Evolutionary conservation across 2,797 vertebrate species (phyloP).

Genomic region (Mormyrus hasselquistii): DNA sequence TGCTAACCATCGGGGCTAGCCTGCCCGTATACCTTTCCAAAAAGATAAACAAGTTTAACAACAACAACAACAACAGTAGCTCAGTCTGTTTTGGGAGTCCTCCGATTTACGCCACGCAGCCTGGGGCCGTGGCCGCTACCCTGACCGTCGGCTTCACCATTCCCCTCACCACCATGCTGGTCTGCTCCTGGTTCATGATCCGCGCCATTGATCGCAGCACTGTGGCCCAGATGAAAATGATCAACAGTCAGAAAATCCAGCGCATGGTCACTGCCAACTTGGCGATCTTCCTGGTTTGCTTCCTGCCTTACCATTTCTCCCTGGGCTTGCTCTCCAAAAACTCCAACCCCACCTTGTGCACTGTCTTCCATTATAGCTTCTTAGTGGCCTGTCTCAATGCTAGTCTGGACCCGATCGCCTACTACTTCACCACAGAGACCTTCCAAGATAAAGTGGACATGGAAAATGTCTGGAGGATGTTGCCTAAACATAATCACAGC

Average conservation of each 20-base stretch:
- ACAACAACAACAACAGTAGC: too few relatives aligned
- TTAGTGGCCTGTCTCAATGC: slow-evolving; percentile 58
- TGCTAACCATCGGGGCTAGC: slow-evolving; percentile 48
- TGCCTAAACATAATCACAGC: slow-evolving; percentile 39
- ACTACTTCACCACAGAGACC: slow-evolving; percentile 66
- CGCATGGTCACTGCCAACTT: slow-evolving; percentile 54
- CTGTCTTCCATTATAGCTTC: slow-evolving; percentile 42
- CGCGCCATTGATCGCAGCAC: slow-evolving; percentile 48
- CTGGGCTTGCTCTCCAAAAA: slow-evolving; percentile 36
- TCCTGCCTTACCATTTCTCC: slow-evolving; percentile 58
- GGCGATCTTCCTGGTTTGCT: slow-evolving; percentile 58
- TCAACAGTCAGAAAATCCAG: slow-evolving; percentile 54
- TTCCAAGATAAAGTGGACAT: slow-evolving; percentile 47
- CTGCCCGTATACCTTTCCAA: slow-evolving; percentile 38
- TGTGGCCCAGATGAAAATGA: slow-evolving; percentile 47
- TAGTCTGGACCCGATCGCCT: slow-evolving; percentile 57
- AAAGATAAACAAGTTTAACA: background rate
- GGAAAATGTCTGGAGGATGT: slow-evolving; percentile 28
- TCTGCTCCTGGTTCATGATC: slow-evolving; percentile 54
- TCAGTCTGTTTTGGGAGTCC: slow-evolving; percentile 45
- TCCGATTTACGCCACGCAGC: slow-evolving; percentile 38
- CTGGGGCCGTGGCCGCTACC: slow-evolving; percentile 29
- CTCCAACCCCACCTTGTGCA: background rate
- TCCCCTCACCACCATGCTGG: slow-evolving; percentile 50
- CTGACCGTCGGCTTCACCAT: slow-evolving; percentile 50